phyloP scores from a whole-genome alignment of 2,113 vertebrate species.

The Mesocricetus auratus region DNA sequence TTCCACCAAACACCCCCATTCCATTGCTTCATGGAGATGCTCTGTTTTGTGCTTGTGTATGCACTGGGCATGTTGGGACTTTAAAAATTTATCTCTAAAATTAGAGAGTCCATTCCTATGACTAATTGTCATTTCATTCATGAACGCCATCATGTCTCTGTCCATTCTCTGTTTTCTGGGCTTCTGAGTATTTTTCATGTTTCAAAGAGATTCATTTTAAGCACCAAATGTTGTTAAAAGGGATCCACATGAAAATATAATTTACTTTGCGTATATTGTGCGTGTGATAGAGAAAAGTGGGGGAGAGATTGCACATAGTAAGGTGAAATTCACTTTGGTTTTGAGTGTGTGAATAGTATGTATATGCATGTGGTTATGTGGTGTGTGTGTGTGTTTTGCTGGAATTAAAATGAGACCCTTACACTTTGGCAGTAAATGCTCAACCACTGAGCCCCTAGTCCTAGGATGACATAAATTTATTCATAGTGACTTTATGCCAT shows the following conservation, averaged over 20 bases:
- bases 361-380: neutral
- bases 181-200: neutral
- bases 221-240: neutral
- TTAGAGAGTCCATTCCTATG: neutral
- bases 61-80: neutral
- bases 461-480: neutral
- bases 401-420: neutral
- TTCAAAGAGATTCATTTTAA: conserved; percentile 13
- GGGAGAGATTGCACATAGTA: neutral
- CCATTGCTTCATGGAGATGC: neutral
- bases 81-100: neutral
- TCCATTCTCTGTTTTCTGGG: neutral
- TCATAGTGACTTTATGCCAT: neutral
- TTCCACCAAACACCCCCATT: neutral
- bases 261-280: neutral
- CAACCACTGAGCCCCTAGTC: neutral
- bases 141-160: neutral
- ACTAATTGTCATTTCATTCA: neutral
- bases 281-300: neutral
- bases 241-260: neutral
- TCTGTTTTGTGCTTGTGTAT: neutral
- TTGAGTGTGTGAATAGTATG: neutral
- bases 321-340: conserved; percentile 26
- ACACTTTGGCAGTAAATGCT: neutral
- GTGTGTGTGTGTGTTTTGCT: neutral